Evolutionary conservation across 2,888 invertebrate genomes (phyloP).

Genomic region (Norana najaformis): DNA sequence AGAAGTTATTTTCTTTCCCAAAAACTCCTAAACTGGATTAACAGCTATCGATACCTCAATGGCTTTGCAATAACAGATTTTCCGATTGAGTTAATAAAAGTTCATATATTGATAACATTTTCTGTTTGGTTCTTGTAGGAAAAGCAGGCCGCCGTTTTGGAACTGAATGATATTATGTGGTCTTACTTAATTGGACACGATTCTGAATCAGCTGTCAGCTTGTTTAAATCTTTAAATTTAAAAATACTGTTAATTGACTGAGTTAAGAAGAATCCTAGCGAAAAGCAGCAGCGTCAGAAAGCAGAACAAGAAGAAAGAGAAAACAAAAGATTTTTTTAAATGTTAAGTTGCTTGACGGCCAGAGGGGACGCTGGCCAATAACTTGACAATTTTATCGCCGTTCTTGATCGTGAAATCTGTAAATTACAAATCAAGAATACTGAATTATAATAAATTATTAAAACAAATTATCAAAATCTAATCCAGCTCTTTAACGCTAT

Average conservation of each 20-base stretch:
- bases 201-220: background rate
- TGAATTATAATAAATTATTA: background rate
- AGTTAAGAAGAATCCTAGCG: too few species aligned
- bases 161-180: conserved; percentile 2
- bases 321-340: background rate
- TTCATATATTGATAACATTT: background rate
- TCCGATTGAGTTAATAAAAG: background rate
- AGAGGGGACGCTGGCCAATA: too few species aligned
- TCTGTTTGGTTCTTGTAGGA: background rate
- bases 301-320: background rate
- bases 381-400: background rate
- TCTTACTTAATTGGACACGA: background rate
- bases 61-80: background rate
- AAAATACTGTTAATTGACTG: background rate
- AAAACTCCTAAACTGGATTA: background rate
- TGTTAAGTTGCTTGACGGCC: background rate
- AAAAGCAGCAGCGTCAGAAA: background rate
- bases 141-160: background rate
- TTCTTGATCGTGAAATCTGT: background rate
- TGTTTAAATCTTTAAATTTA: background rate
- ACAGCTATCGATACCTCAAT: background rate
- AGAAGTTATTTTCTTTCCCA: background rate
- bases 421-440: background rate
- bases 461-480: too few species aligned
- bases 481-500: too few species aligned